Evolutionary conservation across 2,113 vertebrate species (phyloP), one percentile per base, ranked within the genome.

Genomic region (Austrofundulus limnaeus): DNA sequence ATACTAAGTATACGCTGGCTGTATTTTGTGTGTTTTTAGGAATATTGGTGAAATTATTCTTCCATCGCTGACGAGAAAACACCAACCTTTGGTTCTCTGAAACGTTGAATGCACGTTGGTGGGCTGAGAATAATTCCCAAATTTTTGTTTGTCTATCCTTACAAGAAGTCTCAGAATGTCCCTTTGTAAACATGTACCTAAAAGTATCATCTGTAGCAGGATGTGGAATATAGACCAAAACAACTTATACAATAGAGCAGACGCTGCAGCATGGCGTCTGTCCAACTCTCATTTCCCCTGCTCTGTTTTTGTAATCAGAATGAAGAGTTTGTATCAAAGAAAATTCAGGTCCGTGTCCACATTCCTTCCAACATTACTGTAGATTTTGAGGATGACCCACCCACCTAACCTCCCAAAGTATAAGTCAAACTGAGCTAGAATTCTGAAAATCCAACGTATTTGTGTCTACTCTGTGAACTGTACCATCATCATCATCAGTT

Each of bases 171-270:
- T 42, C 20, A 48, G 49, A 67, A 64, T 61, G 59, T 46, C 39
- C 52, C 34, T 64, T 59, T 21, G 72, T 76, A 78, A 80, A 78
- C 63, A 80, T 37, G 20, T 34, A 54, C 10, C 50, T 59, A 50
- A 23, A 78, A 75, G 70, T 79, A 69, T 88, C 61, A 77, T 74
- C 73, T 65, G 75, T 70, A 80, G 76, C 62, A 77, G 88, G 87
- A 91, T 87, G 87, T 83, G 79, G 84, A 57, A 74, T 58, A 42
- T 20, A 56, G 58, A 78, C n/a, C 74, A 89, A 87, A 90, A 86
- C 68, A 81, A 47, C 20, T 78, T 82, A 86, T 74, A 84, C 69
- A 78, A 79, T 76, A 59, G 47, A 60, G 57, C 56, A 39, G 28
- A 78, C 77, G 42, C 78, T 61, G 31, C 73, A 68, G 48, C 19